A percentile compares a stretch with the other conserved stretches of the same genome.
Evolutionary conservation across 2,113 vertebrate species (phyloP).

Genomic region (Chelonoidis abingdonii): DNA sequence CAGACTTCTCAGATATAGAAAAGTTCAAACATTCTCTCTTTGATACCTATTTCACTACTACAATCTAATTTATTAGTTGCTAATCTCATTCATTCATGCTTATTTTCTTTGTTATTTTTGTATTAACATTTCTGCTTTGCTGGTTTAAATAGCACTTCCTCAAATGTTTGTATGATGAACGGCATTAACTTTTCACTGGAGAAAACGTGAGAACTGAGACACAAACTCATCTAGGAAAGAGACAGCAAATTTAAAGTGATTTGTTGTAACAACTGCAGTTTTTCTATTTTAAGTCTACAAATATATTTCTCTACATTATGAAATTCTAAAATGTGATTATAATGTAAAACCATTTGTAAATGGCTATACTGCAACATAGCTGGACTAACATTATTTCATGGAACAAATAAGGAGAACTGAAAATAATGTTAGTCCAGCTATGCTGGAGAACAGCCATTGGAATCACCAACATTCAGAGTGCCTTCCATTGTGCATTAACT

Average conservation of each 20-base stretch:
- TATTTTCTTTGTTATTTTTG: neutral
- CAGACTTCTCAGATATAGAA: neutral
- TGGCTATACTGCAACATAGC: neutral
- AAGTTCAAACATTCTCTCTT: neutral
- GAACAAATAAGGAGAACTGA: neutral
- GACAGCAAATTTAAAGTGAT: neutral
- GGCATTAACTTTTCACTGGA: neutral
- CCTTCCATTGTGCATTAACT: neutral
- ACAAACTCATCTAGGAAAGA: neutral
- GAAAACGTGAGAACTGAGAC: neutral
- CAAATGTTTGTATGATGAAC: neutral
- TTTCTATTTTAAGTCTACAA: neutral
- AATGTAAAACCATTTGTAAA: neutral
- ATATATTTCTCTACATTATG: neutral
- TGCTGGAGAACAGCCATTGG: neutral
- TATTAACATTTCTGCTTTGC: neutral
- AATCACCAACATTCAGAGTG: neutral
- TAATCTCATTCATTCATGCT: neutral
- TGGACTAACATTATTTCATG: neutral
- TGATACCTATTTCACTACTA: neutral
- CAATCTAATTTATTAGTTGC: neutral
- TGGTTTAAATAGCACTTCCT: neutral
- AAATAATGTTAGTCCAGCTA: neutral
- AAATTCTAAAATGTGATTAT: neutral
- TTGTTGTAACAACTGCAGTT: neutral